Base-by-base conservation (phyloP, 1,140 invertebrate species). In the Thaumatotibia leucotreta region DNA sequence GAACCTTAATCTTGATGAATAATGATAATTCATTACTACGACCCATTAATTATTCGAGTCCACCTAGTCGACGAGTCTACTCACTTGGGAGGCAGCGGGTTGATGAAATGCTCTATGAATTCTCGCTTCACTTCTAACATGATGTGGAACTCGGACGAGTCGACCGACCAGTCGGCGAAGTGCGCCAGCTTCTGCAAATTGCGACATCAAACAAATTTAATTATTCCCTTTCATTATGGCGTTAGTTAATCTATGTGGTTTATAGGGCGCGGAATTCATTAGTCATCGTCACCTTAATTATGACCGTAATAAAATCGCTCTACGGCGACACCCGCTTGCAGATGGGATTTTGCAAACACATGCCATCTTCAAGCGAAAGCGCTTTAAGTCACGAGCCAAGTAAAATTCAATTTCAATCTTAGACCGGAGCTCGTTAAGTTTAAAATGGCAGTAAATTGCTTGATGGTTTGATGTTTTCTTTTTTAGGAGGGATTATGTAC, bases 131-230 rank as follows among this genome's bases (percentile, higher is more conserved):
- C 92, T 82, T 95, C 93, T 54, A 94, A 88, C 33, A 95, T 83
- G 64, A 94, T 93, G 80, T 94, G 93, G 80, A 93, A 95, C 79
- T 95, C 94, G 9, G 93, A 92, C 23, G 94, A 94, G 80, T 95
- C 94, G 65, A 86, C 91, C 32, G 94, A 94, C 95, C 95, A 95
- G 75, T 95, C 94, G 29, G 94, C 93, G 81, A 95, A 95, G 83
- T 95, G 94, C 35, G 94, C 92, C 69, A 95, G 84, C 79, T 94
- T 93, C 94, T 95, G 87, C 64, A 86, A 89, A 82, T 79, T 76
- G 76, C 78, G 64, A 75, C 68, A 64, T 66, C 64, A 75, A 73
- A 76, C 75, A 70, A 76, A 77, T 77, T 79, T 78, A 73, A 77
- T 82, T 82, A 70, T 73, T 72, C 74, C 65, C 70, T 75, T 82